Base-by-base conservation (phyloP, 2,797 vertebrate genomes). In the Pteropus rufus region DNA sequence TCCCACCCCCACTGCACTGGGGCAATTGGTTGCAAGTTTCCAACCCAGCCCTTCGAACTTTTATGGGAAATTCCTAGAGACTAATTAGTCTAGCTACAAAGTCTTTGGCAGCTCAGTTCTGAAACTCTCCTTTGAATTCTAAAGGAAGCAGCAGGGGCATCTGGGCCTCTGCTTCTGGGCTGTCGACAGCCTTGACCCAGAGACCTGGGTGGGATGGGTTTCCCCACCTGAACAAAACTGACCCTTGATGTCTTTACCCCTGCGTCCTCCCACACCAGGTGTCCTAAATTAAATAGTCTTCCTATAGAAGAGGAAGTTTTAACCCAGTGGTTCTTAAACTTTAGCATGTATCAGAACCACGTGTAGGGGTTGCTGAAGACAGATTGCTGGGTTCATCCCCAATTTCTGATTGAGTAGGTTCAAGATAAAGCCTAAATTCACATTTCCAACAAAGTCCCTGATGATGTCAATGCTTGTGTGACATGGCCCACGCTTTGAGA, bases 11-110 rank as follows among this genome's bases (percentile, higher is more conserved):
- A 77, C 80, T 88, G 91, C 85, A 29, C 73, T 26, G 64, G 79
- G 56, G 92, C 75, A 93, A 81, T 84, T 80, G 69, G 88, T 86
- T 92, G 82, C 75, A 90, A 65, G 79, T 97, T 97, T 96, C 92
- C 91, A 92, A 88, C 56, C 36, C 58, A 92, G 62, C 84, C 31
- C 77, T 96, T 96, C 76, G 88, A 86, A 54, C 64, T 52, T 75
- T 94, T 95, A 88, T 34, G 64, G 93, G 95, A 97, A 97, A 95
- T 89, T 90, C 87, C 81, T 67, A 44, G 64, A 70, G 58, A 94
- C 94, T 96, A 96, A 97, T 97, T 94, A 97, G 95, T 79, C 62
- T 49, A 44, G 84, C 90, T 96, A 23, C 64, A 85, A 85, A 90
- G 76, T 94, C 73, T 64, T 88, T 92, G 94, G 95, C 89, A 96